Percentiles rank a stretch among this genome's conserved stretches.
Evolutionary conservation across 2,113 vertebrate species (phyloP).

Genomic region (Xiphophorus maculatus): DNA sequence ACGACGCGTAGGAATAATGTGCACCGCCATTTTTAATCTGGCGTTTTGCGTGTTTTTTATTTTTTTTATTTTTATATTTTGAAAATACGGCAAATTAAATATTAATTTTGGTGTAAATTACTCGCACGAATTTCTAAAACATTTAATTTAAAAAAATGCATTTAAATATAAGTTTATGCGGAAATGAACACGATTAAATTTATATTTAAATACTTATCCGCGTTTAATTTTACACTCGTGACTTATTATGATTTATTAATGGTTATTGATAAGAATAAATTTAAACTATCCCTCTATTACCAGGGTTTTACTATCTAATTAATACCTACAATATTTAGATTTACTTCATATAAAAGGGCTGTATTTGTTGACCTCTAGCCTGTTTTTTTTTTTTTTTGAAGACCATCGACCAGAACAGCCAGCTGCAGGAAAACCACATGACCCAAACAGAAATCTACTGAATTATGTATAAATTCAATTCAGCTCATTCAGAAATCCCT

Average conservation of each 20-base stretch:
- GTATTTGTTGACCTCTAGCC: slow-evolving; percentile 29
- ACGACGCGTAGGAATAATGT: neutral
- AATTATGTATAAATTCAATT: slow-evolving; percentile 67
- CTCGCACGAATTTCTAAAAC: neutral
- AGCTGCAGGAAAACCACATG: slow-evolving; percentile 52
- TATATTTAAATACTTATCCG: neutral
- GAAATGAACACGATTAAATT: neutral
- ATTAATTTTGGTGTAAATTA: neutral
- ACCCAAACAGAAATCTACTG: slow-evolving; percentile 48
- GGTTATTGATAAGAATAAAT: neutral
- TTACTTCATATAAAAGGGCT: neutral
- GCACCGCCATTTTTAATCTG: neutral
- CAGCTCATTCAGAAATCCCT: slow-evolving; percentile 17
- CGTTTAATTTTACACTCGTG: neutral
- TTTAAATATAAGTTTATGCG: neutral
- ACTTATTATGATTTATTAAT: neutral
- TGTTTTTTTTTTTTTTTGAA: slow-evolving; percentile 50
- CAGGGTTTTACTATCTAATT: neutral
- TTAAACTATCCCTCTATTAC: neutral
- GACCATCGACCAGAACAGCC: slow-evolving; percentile 40
- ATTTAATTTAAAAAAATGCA: neutral
- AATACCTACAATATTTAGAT: neutral
- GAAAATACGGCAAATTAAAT: neutral
- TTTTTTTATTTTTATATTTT: no score
- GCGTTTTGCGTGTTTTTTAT: no score